Conservation (phyloP, 2,888 invertebrate genomes). For the Meteorus cinctellus region DNA sequence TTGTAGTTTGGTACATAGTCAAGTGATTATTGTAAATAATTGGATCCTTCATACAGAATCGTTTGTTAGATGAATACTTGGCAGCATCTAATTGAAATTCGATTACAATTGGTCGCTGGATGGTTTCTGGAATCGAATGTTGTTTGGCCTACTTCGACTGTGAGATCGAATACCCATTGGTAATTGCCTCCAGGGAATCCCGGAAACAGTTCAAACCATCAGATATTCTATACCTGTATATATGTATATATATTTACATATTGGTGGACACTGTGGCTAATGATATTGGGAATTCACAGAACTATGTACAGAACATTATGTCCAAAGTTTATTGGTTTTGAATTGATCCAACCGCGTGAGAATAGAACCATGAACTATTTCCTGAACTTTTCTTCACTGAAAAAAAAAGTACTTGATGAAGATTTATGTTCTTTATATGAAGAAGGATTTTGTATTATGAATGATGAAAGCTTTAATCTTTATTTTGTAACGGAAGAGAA, state of each 20-base stretch:
- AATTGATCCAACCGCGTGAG: background rate
- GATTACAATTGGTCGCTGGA: conserved; percentile 33
- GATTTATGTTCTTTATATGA: too few species aligned
- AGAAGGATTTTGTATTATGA: too few species aligned
- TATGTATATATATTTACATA: conserved; percentile 30
- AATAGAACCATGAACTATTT: background rate
- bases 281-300: conserved; percentile 6
- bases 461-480: too few species aligned
- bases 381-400: background rate
- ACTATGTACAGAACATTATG: background rate
- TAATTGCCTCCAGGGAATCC: conserved; percentile 37
- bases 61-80: conserved; percentile 11
- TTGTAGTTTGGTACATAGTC: background rate
- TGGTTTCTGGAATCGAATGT: conserved; percentile 37
- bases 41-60: background rate
- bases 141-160: conserved; percentile 47
- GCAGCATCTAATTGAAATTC: conserved; percentile 43
- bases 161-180: conserved; percentile 39
- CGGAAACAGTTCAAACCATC: conserved; percentile 51
- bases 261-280: conserved; percentile 39
- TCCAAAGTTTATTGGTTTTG: background rate
- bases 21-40: background rate
- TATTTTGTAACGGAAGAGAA: too few species aligned
- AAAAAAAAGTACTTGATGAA: too few species aligned
- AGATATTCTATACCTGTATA: conserved; percentile 44